Evolutionary conservation across 2,888 invertebrate genomes (phyloP), one percentile per base, ranked within the genome.

Genomic region (Heliconius cydno): DNA sequence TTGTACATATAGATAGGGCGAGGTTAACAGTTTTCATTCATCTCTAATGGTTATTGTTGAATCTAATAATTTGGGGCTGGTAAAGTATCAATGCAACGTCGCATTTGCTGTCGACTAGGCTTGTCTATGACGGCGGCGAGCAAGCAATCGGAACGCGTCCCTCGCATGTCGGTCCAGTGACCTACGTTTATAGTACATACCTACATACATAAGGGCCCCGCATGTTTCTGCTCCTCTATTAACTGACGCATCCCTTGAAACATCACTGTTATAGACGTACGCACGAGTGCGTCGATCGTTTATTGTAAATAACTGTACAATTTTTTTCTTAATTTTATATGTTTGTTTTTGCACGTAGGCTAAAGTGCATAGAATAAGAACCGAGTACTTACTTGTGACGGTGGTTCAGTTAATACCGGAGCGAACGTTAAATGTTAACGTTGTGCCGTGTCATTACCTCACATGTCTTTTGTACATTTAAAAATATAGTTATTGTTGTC

Each of bases 1-100:
- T 90, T 94, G 94, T 94, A 94, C 88, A 94, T 94, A 94, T 94
- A 93, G 92, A 88, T 93, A 94, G 92, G 90, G 89, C 89, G 92
- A 92, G 91, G 92, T 92, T 89, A 89, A 90, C 90, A 91, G 89
- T 90, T 91, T 90, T 90, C 88, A 90, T 89, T 90, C 87, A 86
- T 89, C 87, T 87, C 88, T 88, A 88, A 90, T 88, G 90, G 89
- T 91, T 92, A 90, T 92, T 91, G 91, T 92, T 93, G 88, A 91
- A 92, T 91, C 86, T 90, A 87, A 89, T 88, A 86, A 89, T 86
- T 88, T 89, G 81, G 83, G 84, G 86, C 83, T 84, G 84, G 84
- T 83, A 82, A 82, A 82, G 2, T 85, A 84, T 82, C 91, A 91
- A 91, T 91, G 92, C 92, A 90, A 90, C 85, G 81, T 88, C 87